These are phyloP conservation scores for Ctenodactylus gundi DNA, from an alignment of 2,113 vertebrate genomes.

Conservation along the genomic window DNA sequence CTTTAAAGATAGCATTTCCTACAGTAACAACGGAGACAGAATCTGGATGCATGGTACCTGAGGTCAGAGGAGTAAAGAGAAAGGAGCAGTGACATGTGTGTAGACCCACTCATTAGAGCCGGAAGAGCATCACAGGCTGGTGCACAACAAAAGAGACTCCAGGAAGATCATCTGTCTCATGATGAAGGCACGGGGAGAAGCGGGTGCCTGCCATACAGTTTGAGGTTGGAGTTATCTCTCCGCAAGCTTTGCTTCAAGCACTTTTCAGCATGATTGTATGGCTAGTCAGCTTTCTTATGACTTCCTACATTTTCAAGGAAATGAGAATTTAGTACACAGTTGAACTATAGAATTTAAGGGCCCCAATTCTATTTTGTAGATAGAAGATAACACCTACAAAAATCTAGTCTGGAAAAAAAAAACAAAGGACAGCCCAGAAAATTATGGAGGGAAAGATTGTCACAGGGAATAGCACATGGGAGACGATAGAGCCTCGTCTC, in stretches of 20 bases:
- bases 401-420: background rate
- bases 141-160: conserved; percentile 1
- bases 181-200: conserved; percentile 30
- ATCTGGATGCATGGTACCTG: conserved; percentile 25
- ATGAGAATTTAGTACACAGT: background rate
- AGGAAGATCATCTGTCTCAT: background rate
- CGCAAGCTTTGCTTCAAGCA: conserved; percentile 33
- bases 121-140: background rate
- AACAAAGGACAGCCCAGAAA: background rate
- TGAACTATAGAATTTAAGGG: background rate
- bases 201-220: background rate
- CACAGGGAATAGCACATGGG: background rate
- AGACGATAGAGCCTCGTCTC: background rate
- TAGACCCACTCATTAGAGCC: conserved; percentile 60
- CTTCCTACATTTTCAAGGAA: conserved; percentile 24
- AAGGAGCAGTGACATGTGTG: conserved; percentile 39
- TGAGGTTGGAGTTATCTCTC: conserved; percentile 41
- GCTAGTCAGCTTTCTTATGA: background rate
- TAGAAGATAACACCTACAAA: background rate
- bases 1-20: conserved; percentile 69
- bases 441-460: background rate
- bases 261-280: background rate
- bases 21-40: conserved; percentile 52
- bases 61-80: conserved; percentile 59
- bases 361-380: conserved; percentile 3